A percentile compares a stretch with the other conserved stretches of the same genome.
These are phyloP conservation scores for Ochlodes sylvanus DNA, from an alignment of 2,888 invertebrate genomes.

Conservation along the genomic window DNA sequence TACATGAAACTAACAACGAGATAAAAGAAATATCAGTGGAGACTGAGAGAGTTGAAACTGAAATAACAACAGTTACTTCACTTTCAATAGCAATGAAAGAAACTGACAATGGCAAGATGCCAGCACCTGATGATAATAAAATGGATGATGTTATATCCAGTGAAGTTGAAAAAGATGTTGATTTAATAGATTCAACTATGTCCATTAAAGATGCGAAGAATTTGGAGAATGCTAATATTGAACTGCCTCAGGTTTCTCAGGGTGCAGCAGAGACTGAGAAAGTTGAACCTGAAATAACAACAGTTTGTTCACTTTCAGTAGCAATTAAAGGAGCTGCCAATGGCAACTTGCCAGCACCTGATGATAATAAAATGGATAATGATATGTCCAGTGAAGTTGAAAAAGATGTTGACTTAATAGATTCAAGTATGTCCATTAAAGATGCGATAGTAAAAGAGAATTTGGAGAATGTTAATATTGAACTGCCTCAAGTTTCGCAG, in stretches of 20 bases:
- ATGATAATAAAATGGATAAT: neutral
- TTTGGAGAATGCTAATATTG: neutral
- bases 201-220: neutral
- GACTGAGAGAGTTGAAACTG: neutral
- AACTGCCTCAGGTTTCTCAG: neutral
- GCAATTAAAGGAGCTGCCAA: neutral
- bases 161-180: neutral
- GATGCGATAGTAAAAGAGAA: neutral
- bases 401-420: neutral
- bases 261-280: neutral
- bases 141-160: neutral
- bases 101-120: neutral
- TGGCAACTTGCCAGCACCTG: neutral
- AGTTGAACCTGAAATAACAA: neutral
- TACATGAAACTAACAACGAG: slow-evolving; percentile 9
- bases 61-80: neutral
- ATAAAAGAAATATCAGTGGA: neutral
- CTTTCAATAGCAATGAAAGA: neutral
- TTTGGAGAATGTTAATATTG: neutral
- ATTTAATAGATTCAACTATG: neutral
- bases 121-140: neutral
- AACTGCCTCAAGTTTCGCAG: neutral
- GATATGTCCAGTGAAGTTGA: neutral
- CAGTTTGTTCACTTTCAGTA: neutral
- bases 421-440: neutral